A percentile compares a stretch with the other conserved stretches of the same genome.
Conservation (phyloP, 2,888 invertebrate genomes). For the Microctonus hyperodae region DNA sequence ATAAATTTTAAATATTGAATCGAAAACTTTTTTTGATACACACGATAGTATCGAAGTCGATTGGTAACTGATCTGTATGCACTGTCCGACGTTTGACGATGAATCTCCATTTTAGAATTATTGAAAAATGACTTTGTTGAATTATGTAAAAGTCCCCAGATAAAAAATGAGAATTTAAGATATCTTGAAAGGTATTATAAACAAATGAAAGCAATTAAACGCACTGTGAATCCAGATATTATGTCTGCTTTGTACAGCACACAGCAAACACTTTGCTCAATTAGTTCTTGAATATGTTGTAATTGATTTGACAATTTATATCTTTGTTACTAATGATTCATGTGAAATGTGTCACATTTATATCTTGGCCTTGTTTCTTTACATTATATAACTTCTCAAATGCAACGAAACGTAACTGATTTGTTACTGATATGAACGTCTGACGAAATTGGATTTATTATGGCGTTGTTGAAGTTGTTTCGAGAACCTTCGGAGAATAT, state of each 20-base stretch:
- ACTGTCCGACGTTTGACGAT: background rate
- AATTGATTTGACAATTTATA: background rate
- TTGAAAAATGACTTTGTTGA: background rate
- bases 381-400: background rate
- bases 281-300: background rate
- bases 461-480: background rate
- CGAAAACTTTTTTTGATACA: background rate
- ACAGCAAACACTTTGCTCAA: background rate
- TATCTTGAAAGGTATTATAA: too few species aligned
- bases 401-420: background rate
- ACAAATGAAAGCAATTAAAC: background rate
- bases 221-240: background rate
- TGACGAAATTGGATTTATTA: background rate
- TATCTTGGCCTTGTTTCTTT: background rate
- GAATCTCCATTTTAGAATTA: background rate
- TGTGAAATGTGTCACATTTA: background rate
- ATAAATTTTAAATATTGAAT: too few species aligned
- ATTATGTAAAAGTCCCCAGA: background rate
- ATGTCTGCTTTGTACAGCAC: background rate
- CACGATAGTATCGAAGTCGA: slow-evolving; percentile 2
- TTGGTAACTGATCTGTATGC: slow-evolving; percentile 7
- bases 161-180: background rate
- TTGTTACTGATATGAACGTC: background rate
- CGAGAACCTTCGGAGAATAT: background rate
- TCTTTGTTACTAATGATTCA: background rate